A percentile compares a stretch with the other conserved stretches of the same genome.
phyloP scores from a whole-genome alignment of 2,797 vertebrate species.

The Sebastolobus alascanus region DNA sequence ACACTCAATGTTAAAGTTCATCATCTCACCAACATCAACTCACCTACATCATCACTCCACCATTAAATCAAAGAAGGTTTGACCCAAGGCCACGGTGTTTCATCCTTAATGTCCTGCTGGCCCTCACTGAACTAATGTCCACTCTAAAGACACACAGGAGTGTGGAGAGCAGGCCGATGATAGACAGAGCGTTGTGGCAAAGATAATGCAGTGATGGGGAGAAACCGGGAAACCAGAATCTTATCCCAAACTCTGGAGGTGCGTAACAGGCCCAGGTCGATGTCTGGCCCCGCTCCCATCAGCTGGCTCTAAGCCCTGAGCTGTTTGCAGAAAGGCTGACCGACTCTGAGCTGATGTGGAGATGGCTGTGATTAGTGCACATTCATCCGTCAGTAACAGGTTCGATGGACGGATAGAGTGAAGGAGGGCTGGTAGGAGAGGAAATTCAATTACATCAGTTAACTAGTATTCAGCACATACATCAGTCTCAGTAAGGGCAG shows the following conservation, averaged over 20 bases:
- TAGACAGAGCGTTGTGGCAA: neutral
- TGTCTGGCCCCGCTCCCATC: constrained; percentile 40
- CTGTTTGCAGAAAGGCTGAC: constrained; percentile 37
- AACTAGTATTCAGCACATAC: constrained; percentile 36
- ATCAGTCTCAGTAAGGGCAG: constrained; percentile 29
- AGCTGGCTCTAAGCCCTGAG: constrained; percentile 26
- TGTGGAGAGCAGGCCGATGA: neutral
- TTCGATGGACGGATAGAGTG: constrained; percentile 14
- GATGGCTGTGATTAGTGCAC: constrained; percentile 21
- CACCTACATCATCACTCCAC: neutral
- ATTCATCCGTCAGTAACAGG: constrained; percentile 39
- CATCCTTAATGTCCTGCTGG: neutral
- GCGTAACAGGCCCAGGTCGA: constrained; percentile 19
- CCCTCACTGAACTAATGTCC: neutral
- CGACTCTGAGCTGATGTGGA: constrained; percentile 28
- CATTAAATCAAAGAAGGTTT: neutral
- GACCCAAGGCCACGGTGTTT: neutral
- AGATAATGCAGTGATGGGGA: constrained; percentile 16
- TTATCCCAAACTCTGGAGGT: constrained; percentile 5
- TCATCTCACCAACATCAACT: neutral
- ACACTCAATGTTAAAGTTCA: neutral
- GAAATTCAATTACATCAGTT: constrained; percentile 47
- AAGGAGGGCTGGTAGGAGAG: constrained; percentile 22
- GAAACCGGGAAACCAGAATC: constrained; percentile 29
- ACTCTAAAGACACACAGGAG: neutral